These are phyloP conservation scores for Eupithecia tripunctaria DNA, from an alignment of 2,888 invertebrate genomes.

Conservation along the genomic window DNA sequence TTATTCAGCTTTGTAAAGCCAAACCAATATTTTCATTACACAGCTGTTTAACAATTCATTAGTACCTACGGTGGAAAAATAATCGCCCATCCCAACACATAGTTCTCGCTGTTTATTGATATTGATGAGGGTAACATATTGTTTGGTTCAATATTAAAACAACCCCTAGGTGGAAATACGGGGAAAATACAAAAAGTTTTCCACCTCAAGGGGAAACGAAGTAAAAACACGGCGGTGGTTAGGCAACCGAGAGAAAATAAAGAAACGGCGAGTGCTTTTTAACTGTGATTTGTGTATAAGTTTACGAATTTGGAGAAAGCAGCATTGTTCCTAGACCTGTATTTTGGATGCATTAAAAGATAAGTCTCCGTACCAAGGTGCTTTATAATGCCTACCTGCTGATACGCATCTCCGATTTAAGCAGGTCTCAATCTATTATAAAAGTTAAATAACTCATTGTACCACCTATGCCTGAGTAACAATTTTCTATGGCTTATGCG, in stretches of 20 bases:
- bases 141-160: slow-evolving; percentile 14
- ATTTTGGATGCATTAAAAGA: not conserved
- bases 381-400: too few species aligned
- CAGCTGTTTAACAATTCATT: slow-evolving; percentile 31
- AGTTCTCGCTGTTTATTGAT: slow-evolving; percentile 27
- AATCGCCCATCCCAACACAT: slow-evolving; percentile 21
- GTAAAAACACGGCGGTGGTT: not conserved
- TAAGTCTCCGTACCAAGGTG: too few species aligned
- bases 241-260: not conserved
- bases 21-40: slow-evolving; percentile 12
- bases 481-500: too few species aligned
- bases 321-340: not conserved
- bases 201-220: not conserved
- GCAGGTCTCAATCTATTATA: too few species aligned
- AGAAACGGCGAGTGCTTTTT: not conserved
- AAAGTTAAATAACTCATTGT: too few species aligned
- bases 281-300: not conserved
- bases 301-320: not conserved
- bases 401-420: too few species aligned
- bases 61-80: slow-evolving; percentile 11
- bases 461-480: too few species aligned
- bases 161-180: not conserved
- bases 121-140: slow-evolving; percentile 34
- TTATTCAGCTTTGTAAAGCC: not conserved
- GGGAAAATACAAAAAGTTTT: slow-evolving; percentile 9